phyloP scores from a whole-genome alignment of 1,140 invertebrate genomes.

The Diprion similis region DNA sequence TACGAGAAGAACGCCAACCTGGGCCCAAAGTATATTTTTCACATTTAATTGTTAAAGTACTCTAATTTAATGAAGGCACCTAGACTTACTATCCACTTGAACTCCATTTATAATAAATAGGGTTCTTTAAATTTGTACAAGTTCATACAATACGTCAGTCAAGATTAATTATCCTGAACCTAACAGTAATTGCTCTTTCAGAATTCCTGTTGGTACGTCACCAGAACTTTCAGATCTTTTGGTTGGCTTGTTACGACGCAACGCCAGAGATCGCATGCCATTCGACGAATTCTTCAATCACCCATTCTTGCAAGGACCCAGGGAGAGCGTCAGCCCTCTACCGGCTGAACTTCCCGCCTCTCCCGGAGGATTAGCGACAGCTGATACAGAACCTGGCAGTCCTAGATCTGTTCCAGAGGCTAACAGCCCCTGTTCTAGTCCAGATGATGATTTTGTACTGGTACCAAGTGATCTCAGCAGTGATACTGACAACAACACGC shows the following conservation, averaged over 20 bases:
- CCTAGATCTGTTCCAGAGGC: slow-evolving; percentile 54
- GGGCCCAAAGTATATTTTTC: slow-evolving; percentile 79
- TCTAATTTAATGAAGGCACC: slow-evolving; percentile 11
- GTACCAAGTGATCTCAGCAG: slow-evolving; percentile 77
- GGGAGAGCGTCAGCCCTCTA: slow-evolving; percentile 53
- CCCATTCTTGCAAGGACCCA: slow-evolving; percentile 80
- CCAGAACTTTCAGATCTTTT: slow-evolving; percentile 87
- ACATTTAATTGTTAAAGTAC: slow-evolving; percentile 8
- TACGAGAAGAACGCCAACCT: slow-evolving; percentile 98
- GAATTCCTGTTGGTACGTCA: slow-evolving; percentile 93
- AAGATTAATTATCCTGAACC: background rate
- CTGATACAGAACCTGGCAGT: slow-evolving; percentile 46
- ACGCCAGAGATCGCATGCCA: slow-evolving; percentile 93
- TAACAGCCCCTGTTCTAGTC: slow-evolving; percentile 67
- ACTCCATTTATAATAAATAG: no score
- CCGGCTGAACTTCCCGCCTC: slow-evolving; percentile 56
- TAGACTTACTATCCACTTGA: no score
- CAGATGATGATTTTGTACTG: slow-evolving; percentile 87
- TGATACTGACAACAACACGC: slow-evolving; percentile 57
- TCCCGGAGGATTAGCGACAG: slow-evolving; percentile 44
- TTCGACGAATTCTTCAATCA: slow-evolving; percentile 96
- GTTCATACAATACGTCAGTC: no score
- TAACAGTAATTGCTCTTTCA: slow-evolving; percentile 57
- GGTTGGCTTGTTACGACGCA: slow-evolving; percentile 86
- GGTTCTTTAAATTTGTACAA: no score